Evolutionary conservation across 2,113 vertebrate genomes (phyloP).

Genomic region (Miniopterus natalensis): DNA sequence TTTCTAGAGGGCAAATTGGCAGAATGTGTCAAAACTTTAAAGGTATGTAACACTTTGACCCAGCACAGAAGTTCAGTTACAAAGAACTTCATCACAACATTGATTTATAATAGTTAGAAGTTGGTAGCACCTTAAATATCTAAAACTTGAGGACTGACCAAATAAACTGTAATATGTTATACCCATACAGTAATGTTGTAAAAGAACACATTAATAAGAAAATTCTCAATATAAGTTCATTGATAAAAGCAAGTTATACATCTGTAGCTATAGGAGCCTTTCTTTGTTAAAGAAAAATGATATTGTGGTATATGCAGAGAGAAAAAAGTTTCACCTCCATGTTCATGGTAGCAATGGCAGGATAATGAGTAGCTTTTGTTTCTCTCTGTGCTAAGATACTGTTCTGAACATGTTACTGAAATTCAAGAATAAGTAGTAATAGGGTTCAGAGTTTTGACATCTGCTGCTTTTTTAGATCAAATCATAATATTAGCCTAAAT

Average conservation of each 20-base stretch:
- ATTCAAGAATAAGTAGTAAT: neutral
- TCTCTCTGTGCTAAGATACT: neutral
- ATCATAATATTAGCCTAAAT: constrained; percentile 52
- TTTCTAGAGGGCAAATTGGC: neutral
- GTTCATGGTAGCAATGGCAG: neutral
- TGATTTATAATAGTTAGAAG: constrained; percentile 15
- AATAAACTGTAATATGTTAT: neutral
- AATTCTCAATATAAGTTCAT: neutral
- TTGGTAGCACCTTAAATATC: neutral
- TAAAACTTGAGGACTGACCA: neutral
- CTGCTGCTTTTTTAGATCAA: neutral
- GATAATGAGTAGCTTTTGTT: neutral
- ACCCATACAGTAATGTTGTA: neutral
- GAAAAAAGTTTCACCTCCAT: neutral
- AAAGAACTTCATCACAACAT: too few relatives aligned
- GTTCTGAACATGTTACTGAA: neutral
- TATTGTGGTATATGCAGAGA: neutral
- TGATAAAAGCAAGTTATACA: neutral
- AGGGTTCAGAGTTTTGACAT: neutral
- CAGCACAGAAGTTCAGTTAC: neutral
- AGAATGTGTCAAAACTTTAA: neutral
- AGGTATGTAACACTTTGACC: neutral
- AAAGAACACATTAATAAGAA: constrained; percentile 21
- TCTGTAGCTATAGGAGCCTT: neutral
- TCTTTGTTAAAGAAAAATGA: neutral